Evolutionary conservation across 1,140 invertebrate genomes (phyloP), one percentile per base, ranked within the genome.

Genomic region (Temnothorax curvispinosus): DNA sequence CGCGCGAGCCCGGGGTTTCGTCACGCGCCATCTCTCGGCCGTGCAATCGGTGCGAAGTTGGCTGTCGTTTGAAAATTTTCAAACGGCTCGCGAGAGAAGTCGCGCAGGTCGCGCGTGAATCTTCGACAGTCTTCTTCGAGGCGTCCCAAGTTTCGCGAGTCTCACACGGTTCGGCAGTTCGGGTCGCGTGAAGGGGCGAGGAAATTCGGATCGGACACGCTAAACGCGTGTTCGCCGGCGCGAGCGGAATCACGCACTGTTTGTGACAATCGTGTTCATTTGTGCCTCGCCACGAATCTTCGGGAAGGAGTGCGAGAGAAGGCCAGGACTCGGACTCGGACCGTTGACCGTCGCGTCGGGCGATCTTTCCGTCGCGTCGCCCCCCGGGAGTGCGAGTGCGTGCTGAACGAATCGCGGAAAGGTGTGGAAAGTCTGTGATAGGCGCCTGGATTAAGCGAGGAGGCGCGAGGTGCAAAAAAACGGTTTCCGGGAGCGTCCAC

Each of bases 401-500:
- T 27, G 27, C 27, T 27, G 21, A 52, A 80, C 65, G 32, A 47
- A 44, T 11, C 27, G 54, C 8, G 32, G 9, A 35, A 58, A 50
- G 56, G 76, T 67, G 90, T 27, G 89, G 18, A 76, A 90, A 89
- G 58, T 80, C 87, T 90, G 89, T 90, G 93, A 94, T 93, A 93
- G 86, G 88, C 90, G 85, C 69, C 87, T 6, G 92, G 91, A 93
- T 94, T 93, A 94, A 88, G 82, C 89, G 69, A 52, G 38, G 27
- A 54, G 35, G 56, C 60, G 75, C 82, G 71, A 76, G 88, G 89
- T 86, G 87, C 56, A 52, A 41, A 21, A 27, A 27, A 69, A 13
- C 64, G 64, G 50, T 62, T 64, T 38, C 76, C 44, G 47, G 60
- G 38, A 60, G 67, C 71, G 47, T 72, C 47, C 62, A 3, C 44